Base-by-base conservation (phyloP, 1,140 invertebrate species). In the Lutraria rhynchaena region DNA sequence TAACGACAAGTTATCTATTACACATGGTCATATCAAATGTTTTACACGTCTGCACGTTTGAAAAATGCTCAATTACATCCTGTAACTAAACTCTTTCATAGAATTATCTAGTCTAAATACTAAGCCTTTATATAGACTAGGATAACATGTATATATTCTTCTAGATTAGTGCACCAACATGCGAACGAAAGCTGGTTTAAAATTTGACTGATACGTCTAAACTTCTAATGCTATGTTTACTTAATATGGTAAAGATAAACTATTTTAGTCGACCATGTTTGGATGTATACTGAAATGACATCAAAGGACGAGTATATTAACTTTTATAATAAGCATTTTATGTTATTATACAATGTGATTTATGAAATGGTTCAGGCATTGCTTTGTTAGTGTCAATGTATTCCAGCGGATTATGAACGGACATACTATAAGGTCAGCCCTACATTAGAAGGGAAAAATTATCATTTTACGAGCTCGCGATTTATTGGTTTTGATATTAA, bases 221-320 rank as follows among this genome's bases (percentile, higher is more conserved):
- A 49, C 44, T 49, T 49, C 49, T 24, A 51, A 46, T 49, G 22
- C 63, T 29, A 49, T 67, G 44, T 67, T 67, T 67, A 67, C 63
- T 29, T 15, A 15, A n/a, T 67, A 22, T 51, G 63, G 49, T 24
- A 41, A 46, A 67, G 44, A 67, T 67, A 67, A 67, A 37, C 35
- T 65, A 65, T 65, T 41, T 44, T 44, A 41, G 31, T 22, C 27
- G 44, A 29, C 41, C 31, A 49, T 46, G 44, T 67, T 46, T 67
- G 41, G 15, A 67, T 22, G 49, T 49, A 67, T 67, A 67, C 44
- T 29, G 44, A 27, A 41, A 29, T 49, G 31, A 46, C 63, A 46
- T 67, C 63, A 67, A 67, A 49, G 1, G 63, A 19, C 5, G n/a
- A n/a, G n/a, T n/a, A n/a, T n/a, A 7, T 49, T 67, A 2, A 19